Conservation (phyloP, 1,140 invertebrate species). For the Panagrolaimus sp. region DNA sequence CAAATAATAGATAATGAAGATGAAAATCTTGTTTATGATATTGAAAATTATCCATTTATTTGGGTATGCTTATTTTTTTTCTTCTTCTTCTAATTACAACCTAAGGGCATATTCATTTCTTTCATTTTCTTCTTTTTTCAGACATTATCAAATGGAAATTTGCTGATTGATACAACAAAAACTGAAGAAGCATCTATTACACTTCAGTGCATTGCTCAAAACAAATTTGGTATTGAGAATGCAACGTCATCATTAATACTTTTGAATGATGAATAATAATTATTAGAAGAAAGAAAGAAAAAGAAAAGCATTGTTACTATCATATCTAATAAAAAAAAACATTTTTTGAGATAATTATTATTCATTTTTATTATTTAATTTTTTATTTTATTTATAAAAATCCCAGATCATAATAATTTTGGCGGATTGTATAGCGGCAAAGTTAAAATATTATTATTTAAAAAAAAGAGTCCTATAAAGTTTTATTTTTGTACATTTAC, state of each 20-base stretch:
- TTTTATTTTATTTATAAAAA: too few relatives aligned
- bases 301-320: too few relatives aligned
- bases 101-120: neutral
- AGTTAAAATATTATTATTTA: too few relatives aligned
- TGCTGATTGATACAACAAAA: constrained; percentile 1
- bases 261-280: neutral
- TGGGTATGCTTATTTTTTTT: constrained; percentile 3
- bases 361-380: too few relatives aligned
- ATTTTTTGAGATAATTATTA: too few relatives aligned
- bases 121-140: neutral
- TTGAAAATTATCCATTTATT: neutral
- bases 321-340: too few relatives aligned
- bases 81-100: too few relatives aligned
- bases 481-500: too few relatives aligned
- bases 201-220: constrained; percentile 3
- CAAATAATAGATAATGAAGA: constrained; percentile 3
- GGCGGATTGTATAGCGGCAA: too few relatives aligned
- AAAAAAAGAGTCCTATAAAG: too few relatives aligned
- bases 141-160: neutral
- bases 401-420: too few relatives aligned
- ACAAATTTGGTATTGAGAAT: constrained; percentile 4
- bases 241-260: neutral
- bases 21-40: neutral
- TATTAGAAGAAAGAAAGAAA: too few relatives aligned
- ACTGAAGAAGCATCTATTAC: neutral